Evolutionary conservation across 2,113 vertebrate species (phyloP).

Genomic region (Clupea harengus): DNA sequence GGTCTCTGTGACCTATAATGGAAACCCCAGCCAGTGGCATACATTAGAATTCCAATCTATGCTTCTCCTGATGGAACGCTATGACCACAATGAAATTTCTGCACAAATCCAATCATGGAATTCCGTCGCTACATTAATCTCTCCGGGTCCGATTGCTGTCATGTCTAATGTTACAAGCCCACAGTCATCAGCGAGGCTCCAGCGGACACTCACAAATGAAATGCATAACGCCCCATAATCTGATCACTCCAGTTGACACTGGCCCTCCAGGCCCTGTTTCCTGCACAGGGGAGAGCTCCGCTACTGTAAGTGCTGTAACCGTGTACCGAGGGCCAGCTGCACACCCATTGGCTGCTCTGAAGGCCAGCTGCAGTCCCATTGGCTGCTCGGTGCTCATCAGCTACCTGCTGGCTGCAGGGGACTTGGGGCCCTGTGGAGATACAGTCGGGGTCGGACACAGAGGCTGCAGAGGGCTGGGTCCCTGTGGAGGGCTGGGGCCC

Average conservation of each 20-base stretch:
- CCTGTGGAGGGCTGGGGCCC: not conserved
- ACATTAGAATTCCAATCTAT: constrained; percentile 1
- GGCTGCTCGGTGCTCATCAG: no score
- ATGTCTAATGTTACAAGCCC: constrained; percentile 12
- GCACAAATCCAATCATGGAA: constrained; percentile 18
- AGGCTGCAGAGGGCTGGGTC: not conserved
- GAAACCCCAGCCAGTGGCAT: not conserved
- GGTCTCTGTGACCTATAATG: not conserved
- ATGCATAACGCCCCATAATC: constrained; percentile 1
- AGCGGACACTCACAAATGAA: not conserved
- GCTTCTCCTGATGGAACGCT: not conserved
- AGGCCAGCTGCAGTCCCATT: not conserved
- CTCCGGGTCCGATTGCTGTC: not conserved
- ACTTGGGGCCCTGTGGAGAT: not conserved
- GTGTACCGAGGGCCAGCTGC: not conserved
- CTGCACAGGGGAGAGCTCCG: not conserved
- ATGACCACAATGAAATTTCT: constrained; percentile 8
- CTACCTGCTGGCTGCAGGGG: not conserved
- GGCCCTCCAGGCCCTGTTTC: not conserved
- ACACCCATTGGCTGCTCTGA: not conserved
- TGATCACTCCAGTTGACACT: not conserved
- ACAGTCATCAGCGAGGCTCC: not conserved
- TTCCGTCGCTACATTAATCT: constrained; percentile 2
- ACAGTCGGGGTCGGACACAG: not conserved
- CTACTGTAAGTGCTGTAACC: not conserved